These are phyloP conservation scores for Selene dorsalis DNA, from an alignment of 2,797 vertebrate genomes.

Conservation along the genomic window DNA sequence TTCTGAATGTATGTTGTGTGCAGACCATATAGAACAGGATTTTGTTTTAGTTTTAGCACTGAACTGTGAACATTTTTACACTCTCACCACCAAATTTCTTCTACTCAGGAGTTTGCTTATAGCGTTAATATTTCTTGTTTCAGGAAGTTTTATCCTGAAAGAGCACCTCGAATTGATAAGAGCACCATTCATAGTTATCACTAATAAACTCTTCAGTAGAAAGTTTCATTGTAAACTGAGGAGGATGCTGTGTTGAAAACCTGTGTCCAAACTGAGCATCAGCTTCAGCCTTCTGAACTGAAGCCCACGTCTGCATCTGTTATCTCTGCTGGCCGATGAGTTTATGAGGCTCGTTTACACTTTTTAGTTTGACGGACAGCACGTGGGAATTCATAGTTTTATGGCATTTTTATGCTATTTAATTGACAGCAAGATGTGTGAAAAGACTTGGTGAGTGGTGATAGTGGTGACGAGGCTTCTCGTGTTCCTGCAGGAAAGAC, in stretches of 20 bases:
- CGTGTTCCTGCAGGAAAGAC: neutral
- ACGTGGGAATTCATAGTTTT: constrained; percentile 39
- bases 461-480: constrained; percentile 2
- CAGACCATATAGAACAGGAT: constrained; percentile 14
- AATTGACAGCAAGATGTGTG: constrained; percentile 20
- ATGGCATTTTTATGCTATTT: constrained; percentile 34
- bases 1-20: constrained; percentile 48
- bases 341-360: constrained; percentile 64
- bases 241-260: constrained; percentile 1
- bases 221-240: neutral
- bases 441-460: constrained; percentile 8
- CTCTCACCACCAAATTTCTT: neutral
- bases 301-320: constrained; percentile 24
- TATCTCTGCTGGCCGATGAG: constrained; percentile 35
- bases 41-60: neutral
- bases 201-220: neutral
- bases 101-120: neutral
- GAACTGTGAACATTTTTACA: neutral
- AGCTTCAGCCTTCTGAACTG: constrained; percentile 5
- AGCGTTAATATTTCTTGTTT: neutral
- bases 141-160: constrained; percentile 2
- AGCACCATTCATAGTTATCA: neutral
- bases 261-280: constrained; percentile 9
- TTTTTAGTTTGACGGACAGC: constrained; percentile 34
- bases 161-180: neutral